A percentile compares a stretch with the other conserved stretches of the same genome.
phyloP scores from a whole-genome alignment of 2,888 invertebrate species.

The Drosophila putrida region DNA sequence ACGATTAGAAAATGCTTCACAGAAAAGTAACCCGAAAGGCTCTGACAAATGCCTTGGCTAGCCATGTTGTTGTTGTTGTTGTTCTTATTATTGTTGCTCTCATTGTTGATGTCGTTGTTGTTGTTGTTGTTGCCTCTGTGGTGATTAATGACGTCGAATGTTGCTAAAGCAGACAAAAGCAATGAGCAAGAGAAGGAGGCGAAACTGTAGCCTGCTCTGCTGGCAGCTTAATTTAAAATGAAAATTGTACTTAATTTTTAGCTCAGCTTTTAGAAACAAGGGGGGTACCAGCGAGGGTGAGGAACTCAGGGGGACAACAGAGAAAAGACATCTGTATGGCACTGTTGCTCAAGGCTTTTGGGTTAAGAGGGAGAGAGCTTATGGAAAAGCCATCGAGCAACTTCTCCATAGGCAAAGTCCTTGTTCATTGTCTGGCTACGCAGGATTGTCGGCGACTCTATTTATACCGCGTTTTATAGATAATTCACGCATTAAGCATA shows the following conservation, averaged over 20 bases:
- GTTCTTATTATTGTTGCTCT: conserved; percentile 28
- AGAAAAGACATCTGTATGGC: conserved; percentile 46
- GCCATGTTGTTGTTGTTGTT: conserved; percentile 47
- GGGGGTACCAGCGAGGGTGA: background rate
- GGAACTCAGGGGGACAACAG: background rate
- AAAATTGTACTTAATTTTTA: conserved; percentile 80
- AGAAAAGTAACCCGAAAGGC: conserved; percentile 73
- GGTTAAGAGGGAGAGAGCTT: conserved; percentile 31
- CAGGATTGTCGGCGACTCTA: conserved; percentile 32
- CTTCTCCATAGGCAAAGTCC: conserved; percentile 20
- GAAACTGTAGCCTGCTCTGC: conserved; percentile 47
- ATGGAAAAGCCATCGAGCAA: conserved; percentile 46
- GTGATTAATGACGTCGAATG: conserved; percentile 77
- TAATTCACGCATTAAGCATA: conserved; percentile 35
- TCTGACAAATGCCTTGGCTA: conserved; percentile 76
- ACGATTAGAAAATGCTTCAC: conserved; percentile 74
- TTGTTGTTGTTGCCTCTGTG: conserved; percentile 61
- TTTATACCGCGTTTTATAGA: conserved; percentile 43
- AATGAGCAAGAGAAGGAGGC: background rate
- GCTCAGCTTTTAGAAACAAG: conserved; percentile 36
- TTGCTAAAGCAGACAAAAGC: conserved; percentile 52
- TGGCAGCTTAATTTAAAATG: conserved; percentile 80
- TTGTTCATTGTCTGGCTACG: conserved; percentile 47
- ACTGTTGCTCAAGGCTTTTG: conserved; percentile 32
- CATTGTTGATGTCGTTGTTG: conserved; percentile 46